These are phyloP conservation scores for Phalloptychus januarius DNA, from an alignment of 2,797 vertebrate species.

Conservation along the genomic window DNA sequence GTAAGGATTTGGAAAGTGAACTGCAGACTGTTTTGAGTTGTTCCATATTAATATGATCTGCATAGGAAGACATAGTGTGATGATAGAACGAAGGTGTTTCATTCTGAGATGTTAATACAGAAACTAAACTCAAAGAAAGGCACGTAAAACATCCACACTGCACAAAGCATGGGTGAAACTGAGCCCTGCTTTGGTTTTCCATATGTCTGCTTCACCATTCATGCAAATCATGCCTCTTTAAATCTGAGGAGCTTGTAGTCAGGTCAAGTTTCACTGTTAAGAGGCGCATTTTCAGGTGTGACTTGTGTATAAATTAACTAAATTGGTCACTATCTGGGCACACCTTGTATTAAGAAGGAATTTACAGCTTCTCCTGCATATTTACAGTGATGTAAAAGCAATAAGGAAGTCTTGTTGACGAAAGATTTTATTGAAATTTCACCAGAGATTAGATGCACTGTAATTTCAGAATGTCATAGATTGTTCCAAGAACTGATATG, in stretches of 20 bases:
- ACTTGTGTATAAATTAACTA: slow-evolving; percentile 28
- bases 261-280: slow-evolving; percentile 9
- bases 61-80: slow-evolving; percentile 5
- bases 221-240: slow-evolving; percentile 41
- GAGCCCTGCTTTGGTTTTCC: neutral
- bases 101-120: neutral
- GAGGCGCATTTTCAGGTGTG: slow-evolving; percentile 6
- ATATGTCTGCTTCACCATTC: slow-evolving; percentile 5
- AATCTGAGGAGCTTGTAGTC: neutral
- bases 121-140: neutral
- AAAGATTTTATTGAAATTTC: neutral
- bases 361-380: neutral
- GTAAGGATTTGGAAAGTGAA: neutral
- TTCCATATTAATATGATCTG: neutral
- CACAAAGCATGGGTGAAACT: neutral
- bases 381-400: neutral
- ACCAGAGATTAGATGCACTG: neutral
- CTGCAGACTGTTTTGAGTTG: slow-evolving; percentile 6
- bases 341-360: slow-evolving; percentile 4
- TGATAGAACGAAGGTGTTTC: neutral
- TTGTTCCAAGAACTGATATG: neutral
- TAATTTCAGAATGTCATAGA: neutral
- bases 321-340: neutral
- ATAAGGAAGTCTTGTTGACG: neutral
- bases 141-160: neutral